Conservation (phyloP, 2,888 invertebrate species). For the Heliconius cydno region DNA sequence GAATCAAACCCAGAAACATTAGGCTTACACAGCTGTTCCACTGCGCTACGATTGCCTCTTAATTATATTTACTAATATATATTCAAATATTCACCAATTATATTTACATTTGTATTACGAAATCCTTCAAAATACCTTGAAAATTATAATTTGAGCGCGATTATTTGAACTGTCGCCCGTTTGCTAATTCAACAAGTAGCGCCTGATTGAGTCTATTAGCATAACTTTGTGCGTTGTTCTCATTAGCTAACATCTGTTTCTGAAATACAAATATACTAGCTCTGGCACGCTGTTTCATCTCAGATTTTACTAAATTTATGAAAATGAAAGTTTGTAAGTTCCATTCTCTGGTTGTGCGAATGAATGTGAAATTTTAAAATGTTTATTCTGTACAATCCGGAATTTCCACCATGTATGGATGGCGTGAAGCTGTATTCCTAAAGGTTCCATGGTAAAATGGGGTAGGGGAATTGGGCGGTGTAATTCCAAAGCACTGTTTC, state of each 20-base stretch:
- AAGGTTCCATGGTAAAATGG: no score
- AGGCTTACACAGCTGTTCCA: no score
- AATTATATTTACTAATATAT: not conserved
- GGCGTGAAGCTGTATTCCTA: no score
- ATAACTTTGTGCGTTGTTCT: not conserved
- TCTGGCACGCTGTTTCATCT: not conserved
- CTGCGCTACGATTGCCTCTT: not conserved
- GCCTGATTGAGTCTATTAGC: conserved; percentile 10
- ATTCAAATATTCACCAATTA: not conserved
- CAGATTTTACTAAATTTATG: not conserved
- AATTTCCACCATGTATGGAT: no score
- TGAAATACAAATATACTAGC: not conserved
- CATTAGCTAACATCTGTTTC: conserved; percentile 1
- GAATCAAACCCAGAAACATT: not conserved
- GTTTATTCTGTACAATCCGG: no score
- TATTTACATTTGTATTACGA: not conserved
- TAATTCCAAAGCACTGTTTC: no score
- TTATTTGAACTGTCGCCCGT: conserved; percentile 1
- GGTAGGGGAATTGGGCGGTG: no score
- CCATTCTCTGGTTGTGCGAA: no score
- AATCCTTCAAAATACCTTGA: not conserved
- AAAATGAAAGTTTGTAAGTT: no score
- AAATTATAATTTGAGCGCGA: not conserved
- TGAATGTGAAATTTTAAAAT: no score
- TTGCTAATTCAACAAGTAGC: conserved; percentile 7